Base-by-base conservation (phyloP, 2,888 invertebrate genomes). In the Sclerodermus sp. region DNA sequence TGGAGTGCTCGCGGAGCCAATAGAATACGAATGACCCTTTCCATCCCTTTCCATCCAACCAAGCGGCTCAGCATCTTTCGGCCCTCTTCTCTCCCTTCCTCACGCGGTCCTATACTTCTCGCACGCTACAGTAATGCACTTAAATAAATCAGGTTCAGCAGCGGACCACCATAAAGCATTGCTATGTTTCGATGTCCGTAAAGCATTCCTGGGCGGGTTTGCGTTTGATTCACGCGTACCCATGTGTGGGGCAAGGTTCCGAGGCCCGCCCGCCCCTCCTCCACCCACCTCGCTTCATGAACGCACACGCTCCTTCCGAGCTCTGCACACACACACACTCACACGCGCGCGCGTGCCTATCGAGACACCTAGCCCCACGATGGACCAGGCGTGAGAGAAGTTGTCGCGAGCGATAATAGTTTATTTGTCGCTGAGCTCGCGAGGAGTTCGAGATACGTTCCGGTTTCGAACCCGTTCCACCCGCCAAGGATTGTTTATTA, bases 121-220 rank as follows among this genome's bases (percentile, higher is more conserved):
- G 55, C 59, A 67, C n/a, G 23, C 23, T 68, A 67, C 68, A 66
- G 77, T 76, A 77, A 77, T 77, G 77, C 77, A 77, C 76, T 76
- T 76, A 77, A 76, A 77, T 77, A 77, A 77, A 77, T 77, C 77
- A 77, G 73, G 76, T 77, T 77, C 77, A 77, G 76, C 70, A 70
- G 65, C 59, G 76, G 77, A 77, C 77, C 77, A 77, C 77, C 77
- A 77, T 77, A 77, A 77, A 77, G 77, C 77, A 77, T 77, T 74
- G 76, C 77, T 72, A 77, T 76, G 77, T 77, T 77, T 75, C 76
- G 76, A 77, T 76, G 77, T 76, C 74, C 72, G 74, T 71, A 71
- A 71, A 76, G 76, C 76, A 76, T 76, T 76, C 74, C 74, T 73
- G 74, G 70, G 73, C 71, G 73, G 76, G 73, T 75, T 68, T 70